Conservation (phyloP, 2,888 invertebrate genomes). For the Zygothrica quintamaculata region DNA sequence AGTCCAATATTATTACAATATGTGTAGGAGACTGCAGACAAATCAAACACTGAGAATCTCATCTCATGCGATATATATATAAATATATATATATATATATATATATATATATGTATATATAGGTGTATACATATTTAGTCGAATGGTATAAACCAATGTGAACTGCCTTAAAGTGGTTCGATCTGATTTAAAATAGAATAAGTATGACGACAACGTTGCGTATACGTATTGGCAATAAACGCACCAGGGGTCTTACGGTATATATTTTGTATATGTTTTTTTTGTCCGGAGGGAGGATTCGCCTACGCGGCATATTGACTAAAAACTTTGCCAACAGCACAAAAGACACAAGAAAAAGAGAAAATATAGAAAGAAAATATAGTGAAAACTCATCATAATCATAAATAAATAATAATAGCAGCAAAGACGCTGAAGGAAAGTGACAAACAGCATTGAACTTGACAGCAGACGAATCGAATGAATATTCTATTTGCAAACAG, state of each 20-base stretch:
- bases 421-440: slow-evolving; percentile 13
- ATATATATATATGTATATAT: too few species aligned
- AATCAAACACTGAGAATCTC: not conserved
- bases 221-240: slow-evolving; percentile 49
- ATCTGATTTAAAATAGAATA: slow-evolving; percentile 35
- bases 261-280: too few species aligned
- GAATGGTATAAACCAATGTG: slow-evolving; percentile 22
- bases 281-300: not conserved
- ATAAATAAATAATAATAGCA: slow-evolving; percentile 37
- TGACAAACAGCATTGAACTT: slow-evolving; percentile 48
- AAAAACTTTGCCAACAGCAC: slow-evolving; percentile 22
- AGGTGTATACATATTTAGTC: not conserved
- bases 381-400: slow-evolving; percentile 25
- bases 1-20: not conserved
- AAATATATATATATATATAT: too few species aligned
- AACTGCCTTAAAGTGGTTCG: slow-evolving; percentile 53
- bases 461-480: slow-evolving; percentile 13
- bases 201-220: slow-evolving; percentile 44
- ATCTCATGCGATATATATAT: too few species aligned
- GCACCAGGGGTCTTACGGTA: slow-evolving; percentile 11
- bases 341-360: slow-evolving; percentile 12
- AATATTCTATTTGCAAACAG: slow-evolving; percentile 9
- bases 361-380: too few species aligned
- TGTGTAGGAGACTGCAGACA: not conserved
- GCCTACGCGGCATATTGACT: slow-evolving; percentile 19